phyloP scores from a whole-genome alignment of 2,797 vertebrate genomes.

The Phalanger gymnotis region DNA sequence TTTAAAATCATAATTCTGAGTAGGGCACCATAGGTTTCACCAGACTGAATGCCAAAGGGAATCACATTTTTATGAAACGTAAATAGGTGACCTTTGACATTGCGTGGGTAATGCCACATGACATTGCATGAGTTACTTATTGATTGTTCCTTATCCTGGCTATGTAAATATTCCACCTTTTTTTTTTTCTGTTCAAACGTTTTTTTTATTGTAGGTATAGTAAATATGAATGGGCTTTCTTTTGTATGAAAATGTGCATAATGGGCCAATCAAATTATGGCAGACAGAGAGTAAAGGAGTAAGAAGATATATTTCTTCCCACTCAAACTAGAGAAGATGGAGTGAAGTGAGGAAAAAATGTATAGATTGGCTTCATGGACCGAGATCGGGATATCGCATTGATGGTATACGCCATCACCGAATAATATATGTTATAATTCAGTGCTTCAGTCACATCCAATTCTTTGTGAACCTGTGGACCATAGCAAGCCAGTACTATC shows the following conservation, averaged over 20 bases:
- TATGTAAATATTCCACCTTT: background rate
- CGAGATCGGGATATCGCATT: background rate
- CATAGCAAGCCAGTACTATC: background rate
- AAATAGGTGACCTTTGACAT: background rate
- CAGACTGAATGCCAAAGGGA: background rate
- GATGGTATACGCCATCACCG: background rate
- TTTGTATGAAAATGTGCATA: background rate
- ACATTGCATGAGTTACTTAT: background rate
- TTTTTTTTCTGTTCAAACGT: background rate
- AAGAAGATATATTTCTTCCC: background rate
- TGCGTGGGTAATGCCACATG: no score
- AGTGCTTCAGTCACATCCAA: background rate
- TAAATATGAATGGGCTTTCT: background rate
- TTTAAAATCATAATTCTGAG: background rate
- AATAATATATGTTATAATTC: background rate
- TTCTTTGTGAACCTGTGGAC: background rate
- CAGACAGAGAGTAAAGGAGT: background rate
- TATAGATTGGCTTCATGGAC: background rate
- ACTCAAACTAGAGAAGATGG: background rate
- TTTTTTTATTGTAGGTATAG: background rate
- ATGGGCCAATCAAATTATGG: background rate
- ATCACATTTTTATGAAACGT: background rate
- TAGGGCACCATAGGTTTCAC: background rate
- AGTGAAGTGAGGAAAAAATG: background rate
- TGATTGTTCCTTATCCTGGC: background rate